These are phyloP conservation scores for Bradypus variegatus DNA, from an alignment of 2,797 vertebrate species.

Conservation along the genomic window DNA sequence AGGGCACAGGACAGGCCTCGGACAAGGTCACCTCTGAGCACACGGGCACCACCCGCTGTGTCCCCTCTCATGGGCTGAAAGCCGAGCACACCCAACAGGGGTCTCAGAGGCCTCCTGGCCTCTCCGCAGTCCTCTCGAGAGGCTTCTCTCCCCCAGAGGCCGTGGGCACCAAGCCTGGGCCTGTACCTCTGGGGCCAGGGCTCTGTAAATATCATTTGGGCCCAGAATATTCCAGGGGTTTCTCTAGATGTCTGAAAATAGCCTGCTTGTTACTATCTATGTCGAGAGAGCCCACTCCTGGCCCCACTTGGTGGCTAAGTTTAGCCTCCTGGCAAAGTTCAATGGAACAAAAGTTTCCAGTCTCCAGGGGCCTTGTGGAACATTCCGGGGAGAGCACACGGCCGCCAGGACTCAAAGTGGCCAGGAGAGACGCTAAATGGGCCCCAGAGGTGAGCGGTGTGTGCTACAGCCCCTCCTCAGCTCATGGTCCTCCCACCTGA, in stretches of 20 bases:
- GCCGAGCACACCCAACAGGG: background rate
- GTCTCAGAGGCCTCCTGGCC: background rate
- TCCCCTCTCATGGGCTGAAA: background rate
- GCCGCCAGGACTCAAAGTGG: background rate
- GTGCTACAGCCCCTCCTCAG: background rate
- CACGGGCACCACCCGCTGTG: background rate
- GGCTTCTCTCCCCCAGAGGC: background rate
- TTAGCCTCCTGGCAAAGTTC: conserved; percentile 54
- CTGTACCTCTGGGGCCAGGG: background rate
- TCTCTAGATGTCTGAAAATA: conserved; percentile 60
- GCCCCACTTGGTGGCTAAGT: conserved; percentile 44
- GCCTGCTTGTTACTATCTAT: conserved; percentile 61
- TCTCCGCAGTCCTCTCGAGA: background rate
- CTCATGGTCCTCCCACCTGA: background rate
- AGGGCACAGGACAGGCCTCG: fast-evolving
- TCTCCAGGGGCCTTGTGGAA: background rate
- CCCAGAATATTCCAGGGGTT: conserved; percentile 30
- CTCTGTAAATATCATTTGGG: conserved; percentile 52
- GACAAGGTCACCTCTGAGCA: too few relatives aligned
- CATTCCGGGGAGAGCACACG: background rate
- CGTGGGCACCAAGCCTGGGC: background rate
- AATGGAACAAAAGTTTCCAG: conserved; percentile 61
- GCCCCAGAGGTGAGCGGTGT: fast-evolving
- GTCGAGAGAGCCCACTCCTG: conserved; percentile 3
- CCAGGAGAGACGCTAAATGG: background rate